Evolutionary conservation across 2,888 invertebrate genomes (phyloP).

Genomic region (Sclerodermus sp.): DNA sequence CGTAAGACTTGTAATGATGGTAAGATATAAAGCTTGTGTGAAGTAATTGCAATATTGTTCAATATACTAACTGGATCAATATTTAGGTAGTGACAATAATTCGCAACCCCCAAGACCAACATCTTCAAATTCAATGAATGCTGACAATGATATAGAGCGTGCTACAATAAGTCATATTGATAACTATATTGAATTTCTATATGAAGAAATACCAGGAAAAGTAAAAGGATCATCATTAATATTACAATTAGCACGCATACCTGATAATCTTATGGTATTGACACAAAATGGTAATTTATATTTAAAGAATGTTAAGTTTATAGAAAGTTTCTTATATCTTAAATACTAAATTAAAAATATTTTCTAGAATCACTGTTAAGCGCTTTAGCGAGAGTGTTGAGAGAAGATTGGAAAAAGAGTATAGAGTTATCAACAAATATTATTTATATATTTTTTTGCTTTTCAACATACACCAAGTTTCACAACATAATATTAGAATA

Average conservation of each 20-base stretch:
- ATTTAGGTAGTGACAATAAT: constrained; percentile 31
- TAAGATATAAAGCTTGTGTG: constrained; percentile 8
- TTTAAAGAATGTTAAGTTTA: neutral
- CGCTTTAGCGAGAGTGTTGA: constrained; percentile 89
- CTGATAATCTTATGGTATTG: constrained; percentile 91
- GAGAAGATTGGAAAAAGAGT: constrained; percentile 97
- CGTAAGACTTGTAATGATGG: constrained; percentile 60
- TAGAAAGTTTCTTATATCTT: constrained; percentile 9
- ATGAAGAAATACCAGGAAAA: constrained; percentile 93
- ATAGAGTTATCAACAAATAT: constrained; percentile 96
- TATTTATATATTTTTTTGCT: constrained; percentile 95
- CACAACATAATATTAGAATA: constrained; percentile 93
- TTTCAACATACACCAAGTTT: constrained; percentile 93
- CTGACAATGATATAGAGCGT: constrained; percentile 60
- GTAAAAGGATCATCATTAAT: constrained; percentile 90
- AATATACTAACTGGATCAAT: neutral
- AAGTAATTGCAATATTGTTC: neutral
- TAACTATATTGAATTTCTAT: constrained; percentile 92
- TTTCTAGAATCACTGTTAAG: constrained; percentile 87
- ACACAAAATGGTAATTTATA: constrained; percentile 79
- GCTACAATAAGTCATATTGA: constrained; percentile 83
- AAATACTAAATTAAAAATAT: constrained; percentile 5
- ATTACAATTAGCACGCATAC: constrained; percentile 86
- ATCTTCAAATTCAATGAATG: constrained; percentile 44
- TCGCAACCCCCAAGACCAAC: constrained; percentile 45